A percentile compares a stretch with the other conserved stretches of the same genome.
Conservation (phyloP, 2,113 vertebrate genomes). For the Andinoacara biseriatus region DNA sequence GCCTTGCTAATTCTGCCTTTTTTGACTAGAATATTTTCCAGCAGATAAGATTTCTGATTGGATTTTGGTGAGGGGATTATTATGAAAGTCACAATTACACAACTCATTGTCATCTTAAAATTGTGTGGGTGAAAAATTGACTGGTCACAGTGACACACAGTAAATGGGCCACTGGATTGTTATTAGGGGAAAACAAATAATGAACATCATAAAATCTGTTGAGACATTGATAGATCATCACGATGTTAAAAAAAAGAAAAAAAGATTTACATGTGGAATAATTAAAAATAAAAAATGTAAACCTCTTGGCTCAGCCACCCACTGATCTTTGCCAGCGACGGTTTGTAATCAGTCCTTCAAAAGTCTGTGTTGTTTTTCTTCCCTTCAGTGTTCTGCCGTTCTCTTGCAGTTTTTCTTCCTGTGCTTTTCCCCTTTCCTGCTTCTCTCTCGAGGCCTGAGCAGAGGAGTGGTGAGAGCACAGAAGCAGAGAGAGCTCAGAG, state of each 20-base stretch:
- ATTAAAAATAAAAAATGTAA: slow-evolving; percentile 16
- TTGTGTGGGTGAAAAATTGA: background rate
- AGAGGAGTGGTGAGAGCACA: slow-evolving; percentile 19
- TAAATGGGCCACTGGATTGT: background rate
- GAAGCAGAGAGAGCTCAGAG: slow-evolving; percentile 39
- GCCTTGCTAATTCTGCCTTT: background rate
- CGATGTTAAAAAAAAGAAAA: background rate
- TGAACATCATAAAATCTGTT: background rate
- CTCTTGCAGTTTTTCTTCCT: slow-evolving; percentile 24
- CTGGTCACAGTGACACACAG: background rate
- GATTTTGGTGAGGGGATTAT: slow-evolving; percentile 13
- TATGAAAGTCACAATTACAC: background rate
- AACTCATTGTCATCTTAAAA: background rate
- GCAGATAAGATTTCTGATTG: slow-evolving; percentile 7
- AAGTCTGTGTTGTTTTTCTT: slow-evolving; percentile 16
- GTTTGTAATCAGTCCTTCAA: slow-evolving; percentile 44
- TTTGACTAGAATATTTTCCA: background rate
- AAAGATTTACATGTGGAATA: background rate
- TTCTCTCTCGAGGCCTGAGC: slow-evolving; percentile 2
- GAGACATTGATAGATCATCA: background rate
- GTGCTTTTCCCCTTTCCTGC: slow-evolving; percentile 15
- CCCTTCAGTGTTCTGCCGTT: slow-evolving; percentile 8
- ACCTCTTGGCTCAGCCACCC: slow-evolving; percentile 43
- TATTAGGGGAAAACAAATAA: background rate
- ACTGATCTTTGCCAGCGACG: slow-evolving; percentile 30